Base-by-base conservation (phyloP, 2,113 vertebrate species). In the Piaya cayana region DNA sequence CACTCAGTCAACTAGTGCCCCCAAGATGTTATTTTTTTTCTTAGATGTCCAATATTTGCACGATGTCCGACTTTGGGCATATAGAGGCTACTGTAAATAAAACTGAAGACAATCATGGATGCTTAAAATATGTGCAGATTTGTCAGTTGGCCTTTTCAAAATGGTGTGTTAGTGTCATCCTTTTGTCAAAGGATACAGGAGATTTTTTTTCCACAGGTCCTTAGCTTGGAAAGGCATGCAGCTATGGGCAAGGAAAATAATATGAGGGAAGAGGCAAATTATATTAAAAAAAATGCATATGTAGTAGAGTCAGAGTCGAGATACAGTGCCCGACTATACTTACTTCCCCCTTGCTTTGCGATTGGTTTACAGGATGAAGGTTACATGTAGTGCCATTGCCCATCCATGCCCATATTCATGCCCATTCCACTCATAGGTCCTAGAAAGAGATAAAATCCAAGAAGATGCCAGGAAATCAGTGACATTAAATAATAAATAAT, bases 331-430 rank as follows among this genome's bases (percentile, higher is more conserved):
- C 94, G 71, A 86, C 96, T 97, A 95, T 99, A 99, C 99, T 99
- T 99, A 99, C 99, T 99, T 99, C 99, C 99, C 99, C 99, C 98
- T 99, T 98, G 99, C 98, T 98, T 99, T 99, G 98, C 96, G 98
- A 98, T 98, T 98, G 98, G 98, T 99, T 99, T 99, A 98, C 98
- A 99, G 99, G 99, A 97, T 98, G 98, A 98, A 98, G 98, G 98
- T 99, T 99, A 99, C 99, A 99, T 99, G 99, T 99, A 99, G 99
- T 99, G 99, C 99, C 99, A 99, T 98, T 99, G 99, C 98, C 99
- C 99, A 98, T 99, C 99, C 99, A 99, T 99, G 98, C 99, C 99
- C 99, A 99, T 99, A 98, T 99, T 99, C 99, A 99, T 99, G 98
- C 99, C 99, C 99, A 99, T 99, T 99, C 99, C 99, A 99, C 99